Conservation (phyloP, 2,888 invertebrate species). For the Gymnosoma rotundatum region DNA sequence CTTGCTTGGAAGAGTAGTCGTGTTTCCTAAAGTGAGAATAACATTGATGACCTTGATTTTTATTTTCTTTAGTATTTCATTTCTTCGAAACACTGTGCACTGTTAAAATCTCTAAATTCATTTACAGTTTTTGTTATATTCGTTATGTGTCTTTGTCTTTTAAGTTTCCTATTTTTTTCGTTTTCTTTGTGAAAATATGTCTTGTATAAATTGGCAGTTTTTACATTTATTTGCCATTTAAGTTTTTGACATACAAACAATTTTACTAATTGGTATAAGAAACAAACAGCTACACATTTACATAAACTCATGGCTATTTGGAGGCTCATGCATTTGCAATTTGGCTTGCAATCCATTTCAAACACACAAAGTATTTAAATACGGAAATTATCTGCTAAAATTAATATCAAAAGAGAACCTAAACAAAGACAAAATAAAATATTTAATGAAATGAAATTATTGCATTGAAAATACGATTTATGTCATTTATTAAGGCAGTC, state of each 20-base stretch:
- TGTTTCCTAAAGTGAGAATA: no score
- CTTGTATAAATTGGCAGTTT: conserved; percentile 69
- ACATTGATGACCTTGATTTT: no score
- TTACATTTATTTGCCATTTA: conserved; percentile 59
- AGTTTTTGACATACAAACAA: conserved; percentile 64
- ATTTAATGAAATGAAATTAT: conserved; percentile 14
- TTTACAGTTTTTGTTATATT: neutral
- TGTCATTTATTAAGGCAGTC: conserved; percentile 47
- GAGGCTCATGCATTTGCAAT: conserved; percentile 1
- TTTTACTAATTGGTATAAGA: conserved; percentile 64
- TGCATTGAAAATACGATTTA: conserved; percentile 42
- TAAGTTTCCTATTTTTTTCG: neutral
- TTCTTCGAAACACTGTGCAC: conserved; percentile 27
- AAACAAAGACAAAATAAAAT: conserved; percentile 6
- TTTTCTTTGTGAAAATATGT: conserved; percentile 41
- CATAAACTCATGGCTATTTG: neutral
- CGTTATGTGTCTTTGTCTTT: conserved; percentile 41
- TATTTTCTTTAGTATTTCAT: neutral
- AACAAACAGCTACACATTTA: neutral
- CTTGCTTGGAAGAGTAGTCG: no score
- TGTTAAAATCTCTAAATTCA: conserved; percentile 19
- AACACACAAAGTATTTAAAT: conserved; percentile 60
- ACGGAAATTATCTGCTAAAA: conserved; percentile 64
- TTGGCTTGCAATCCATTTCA: conserved; percentile 65
- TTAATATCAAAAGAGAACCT: conserved; percentile 47